phyloP scores from a whole-genome alignment of 2,113 vertebrate genomes.

The Periophthalmus modestus region DNA sequence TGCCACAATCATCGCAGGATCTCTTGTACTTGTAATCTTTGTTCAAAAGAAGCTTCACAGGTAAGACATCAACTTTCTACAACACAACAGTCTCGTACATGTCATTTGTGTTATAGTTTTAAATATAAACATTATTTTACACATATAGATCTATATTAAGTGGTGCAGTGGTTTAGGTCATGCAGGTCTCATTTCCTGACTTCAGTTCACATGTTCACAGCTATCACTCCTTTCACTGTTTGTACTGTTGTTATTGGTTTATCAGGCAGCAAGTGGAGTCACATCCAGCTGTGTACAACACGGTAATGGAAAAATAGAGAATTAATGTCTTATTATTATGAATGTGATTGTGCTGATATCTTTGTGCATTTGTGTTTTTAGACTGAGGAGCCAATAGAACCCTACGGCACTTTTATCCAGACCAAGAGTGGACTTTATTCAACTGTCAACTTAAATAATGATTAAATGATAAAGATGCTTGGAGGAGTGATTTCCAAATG shows the following conservation, averaged over 20 bases:
- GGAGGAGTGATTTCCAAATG: background rate
- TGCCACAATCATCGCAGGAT: background rate
- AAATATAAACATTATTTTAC: background rate
- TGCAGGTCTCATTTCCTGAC: background rate
- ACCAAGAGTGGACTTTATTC: conserved; percentile 19
- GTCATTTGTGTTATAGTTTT: background rate
- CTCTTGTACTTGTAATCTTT: background rate
- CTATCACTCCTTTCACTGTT: background rate
- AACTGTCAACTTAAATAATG: background rate
- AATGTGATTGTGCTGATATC: background rate
- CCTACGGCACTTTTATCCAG: conserved; percentile 21
- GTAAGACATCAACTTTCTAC: conserved; percentile 4
- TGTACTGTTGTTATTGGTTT: background rate
- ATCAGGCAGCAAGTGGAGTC: background rate
- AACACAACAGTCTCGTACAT: no score
- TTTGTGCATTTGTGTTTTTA: background rate
- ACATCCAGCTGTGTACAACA: background rate
- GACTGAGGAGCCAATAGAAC: conserved; percentile 26
- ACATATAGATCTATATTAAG: background rate
- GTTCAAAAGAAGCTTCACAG: background rate
- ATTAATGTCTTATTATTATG: background rate
- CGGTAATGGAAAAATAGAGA: background rate
- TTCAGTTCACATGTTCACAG: background rate
- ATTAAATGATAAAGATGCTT: background rate
- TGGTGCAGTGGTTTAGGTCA: background rate